Base-by-base conservation (phyloP, 2,888 invertebrate species). In the Hypselothyrea guttata region DNA sequence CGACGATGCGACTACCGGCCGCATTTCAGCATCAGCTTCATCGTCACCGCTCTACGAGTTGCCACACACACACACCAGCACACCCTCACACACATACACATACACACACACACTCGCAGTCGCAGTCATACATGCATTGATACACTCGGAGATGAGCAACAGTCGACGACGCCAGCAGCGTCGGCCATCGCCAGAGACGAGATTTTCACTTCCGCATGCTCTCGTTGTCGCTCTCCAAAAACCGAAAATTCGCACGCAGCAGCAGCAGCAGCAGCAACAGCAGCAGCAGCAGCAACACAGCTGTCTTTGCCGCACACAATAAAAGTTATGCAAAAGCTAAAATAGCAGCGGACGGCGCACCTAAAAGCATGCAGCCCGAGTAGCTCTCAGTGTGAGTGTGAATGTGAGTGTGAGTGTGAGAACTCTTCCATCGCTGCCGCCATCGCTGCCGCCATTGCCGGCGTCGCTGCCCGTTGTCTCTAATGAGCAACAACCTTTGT, bases 1-100 rank as follows among this genome's bases (percentile, higher is more conserved):
- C 78, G 78, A 74, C 86, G 84, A 79, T 79, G 78, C 85, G 78
- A 84, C 82, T 82, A 85, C 86, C 86, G 82, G 86, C 84, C 86
- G 86, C 77, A 71, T 70, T 79, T 81, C 63, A 61, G 64, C 66
- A 69, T 66, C 76, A 68, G 71, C 72, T 68, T 67, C 84, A 72
- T 65, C 58, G 69, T 46, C 42, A 46, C 51, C 58, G 41, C 13
- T 53, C 16, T 31, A 53, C 49, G 45, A 35, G 28, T 51, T 58
- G 45, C 64, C 58, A 47, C 55, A 45, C 28, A 62, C 30, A 54
- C 52, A 57, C 27, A 47, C 27, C 48, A 38, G 51, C 57, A 64
- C 44, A 48, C 40, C 60, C 49, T 61, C 49, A 60, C 15, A 57
- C 40, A 44, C 45, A 49, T 44, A 45, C 48, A 46, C 22, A 35